Evolutionary conservation across 2,113 vertebrate genomes (phyloP).

Genomic region (Centropristis striata): DNA sequence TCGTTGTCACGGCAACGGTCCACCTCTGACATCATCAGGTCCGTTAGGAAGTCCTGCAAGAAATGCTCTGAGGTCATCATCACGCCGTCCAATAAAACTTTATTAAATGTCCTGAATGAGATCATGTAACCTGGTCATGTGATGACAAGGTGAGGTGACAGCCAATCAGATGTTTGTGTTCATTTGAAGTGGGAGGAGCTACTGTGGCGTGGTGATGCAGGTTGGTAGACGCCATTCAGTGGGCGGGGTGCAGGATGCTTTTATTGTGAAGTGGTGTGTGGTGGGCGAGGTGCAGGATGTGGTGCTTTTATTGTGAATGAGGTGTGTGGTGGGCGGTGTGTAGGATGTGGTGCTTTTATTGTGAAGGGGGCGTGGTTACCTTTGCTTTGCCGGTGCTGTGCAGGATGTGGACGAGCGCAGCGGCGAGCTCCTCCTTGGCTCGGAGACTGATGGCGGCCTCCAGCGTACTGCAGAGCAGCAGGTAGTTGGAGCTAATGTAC

Average conservation of each 20-base stretch:
- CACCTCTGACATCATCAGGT: constrained; percentile 99
- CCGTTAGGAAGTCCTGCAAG: constrained; percentile 93
- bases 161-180: no score
- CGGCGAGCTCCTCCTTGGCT: constrained; percentile 96
- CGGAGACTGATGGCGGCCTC: constrained; percentile 94
- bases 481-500: constrained; percentile 97
- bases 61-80: not conserved
- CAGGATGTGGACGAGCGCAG: constrained; percentile 95
- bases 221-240: no score
- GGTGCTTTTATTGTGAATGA: no score
- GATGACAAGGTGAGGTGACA: no score
- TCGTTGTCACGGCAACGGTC: constrained; percentile 98
- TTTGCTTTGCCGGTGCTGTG: constrained; percentile 99
- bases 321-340: no score
- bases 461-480: constrained; percentile 93
- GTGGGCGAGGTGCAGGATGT: no score
- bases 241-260: no score
- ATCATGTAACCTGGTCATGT: no score
- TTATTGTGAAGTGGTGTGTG: no score
- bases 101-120: no score
- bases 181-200: not conserved
- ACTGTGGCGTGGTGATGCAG: not conserved
- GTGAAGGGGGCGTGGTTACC: constrained; percentile 44
- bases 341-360: no score
- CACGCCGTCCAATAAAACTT: no score